Percentiles rank a stretch among this genome's conserved stretches.
Conservation (phyloP, 2,113 vertebrate genomes). For the Nestor notabilis region DNA sequence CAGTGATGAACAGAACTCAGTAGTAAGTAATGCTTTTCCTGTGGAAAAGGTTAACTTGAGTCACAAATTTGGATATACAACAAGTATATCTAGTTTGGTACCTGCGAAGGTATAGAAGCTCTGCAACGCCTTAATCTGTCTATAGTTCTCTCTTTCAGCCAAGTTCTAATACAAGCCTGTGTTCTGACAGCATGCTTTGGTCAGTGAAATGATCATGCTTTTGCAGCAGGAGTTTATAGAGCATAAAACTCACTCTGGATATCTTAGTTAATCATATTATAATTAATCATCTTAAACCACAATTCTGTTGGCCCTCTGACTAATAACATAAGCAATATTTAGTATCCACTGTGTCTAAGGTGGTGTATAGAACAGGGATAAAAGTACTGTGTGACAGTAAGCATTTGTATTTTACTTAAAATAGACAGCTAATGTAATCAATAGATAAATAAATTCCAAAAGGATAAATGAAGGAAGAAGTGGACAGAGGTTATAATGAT, state of each 20-base stretch:
- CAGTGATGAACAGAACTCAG: not conserved
- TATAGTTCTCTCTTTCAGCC: not conserved
- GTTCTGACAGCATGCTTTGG: not conserved
- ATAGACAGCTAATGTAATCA: not conserved
- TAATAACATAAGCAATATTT: not conserved
- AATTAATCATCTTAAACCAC: not conserved
- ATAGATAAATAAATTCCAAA: not conserved
- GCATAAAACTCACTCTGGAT: not conserved
- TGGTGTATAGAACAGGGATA: not conserved
- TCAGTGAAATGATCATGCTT: not conserved
- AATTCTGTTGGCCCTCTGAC: not conserved
- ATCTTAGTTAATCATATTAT: not conserved
- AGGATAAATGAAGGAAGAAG: not conserved
- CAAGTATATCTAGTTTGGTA: not conserved
- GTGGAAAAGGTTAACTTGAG: not conserved
- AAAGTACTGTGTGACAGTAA: not conserved
- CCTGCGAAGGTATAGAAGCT: not conserved
- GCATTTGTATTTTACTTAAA: not conserved
- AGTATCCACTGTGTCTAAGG: not conserved
- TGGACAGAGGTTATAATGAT: not conserved
- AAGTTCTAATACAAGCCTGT: not conserved
- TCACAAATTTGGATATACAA: not conserved
- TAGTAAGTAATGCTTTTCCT: not conserved
- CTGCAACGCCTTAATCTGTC: not conserved
- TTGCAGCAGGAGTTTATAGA: not conserved